A percentile compares a stretch with the other conserved stretches of the same genome.
These are phyloP conservation scores for Ophion slaviceki DNA, from an alignment of 2,888 invertebrate genomes.

Conservation along the genomic window DNA sequence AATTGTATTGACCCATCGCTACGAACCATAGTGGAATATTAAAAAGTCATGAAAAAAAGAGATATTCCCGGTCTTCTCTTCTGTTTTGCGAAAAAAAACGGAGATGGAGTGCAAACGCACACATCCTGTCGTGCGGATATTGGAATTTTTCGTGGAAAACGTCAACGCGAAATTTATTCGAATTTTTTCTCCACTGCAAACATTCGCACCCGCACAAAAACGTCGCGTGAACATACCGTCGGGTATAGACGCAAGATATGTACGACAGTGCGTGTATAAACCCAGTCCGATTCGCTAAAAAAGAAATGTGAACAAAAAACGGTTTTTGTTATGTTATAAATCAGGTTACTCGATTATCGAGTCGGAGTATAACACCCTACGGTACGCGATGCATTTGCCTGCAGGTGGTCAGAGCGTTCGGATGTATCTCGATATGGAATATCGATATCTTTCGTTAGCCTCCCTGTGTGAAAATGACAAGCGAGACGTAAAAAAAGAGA, in stretches of 20 bases:
- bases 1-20: neutral
- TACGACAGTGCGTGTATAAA: too few relatives aligned
- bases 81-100: neutral
- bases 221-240: too few relatives aligned
- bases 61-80: neutral
- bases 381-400: conserved; percentile 36
- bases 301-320: neutral
- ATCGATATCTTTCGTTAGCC: conserved; percentile 61
- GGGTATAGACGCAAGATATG: too few relatives aligned
- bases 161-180: conserved; percentile 57
- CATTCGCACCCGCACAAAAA: conserved; percentile 9
- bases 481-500: neutral
- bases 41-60: neutral
- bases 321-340: conserved; percentile 37
- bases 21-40: neutral
- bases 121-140: conserved; percentile 8
- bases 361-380: conserved; percentile 49
- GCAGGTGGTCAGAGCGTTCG: conserved; percentile 24
- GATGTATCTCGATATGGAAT: conserved; percentile 50
- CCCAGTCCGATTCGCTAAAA: too few relatives aligned
- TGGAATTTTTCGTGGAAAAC: conserved; percentile 55
- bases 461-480: conserved; percentile 7
- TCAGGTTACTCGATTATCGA: conserved; percentile 56
- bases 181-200: conserved; percentile 31
- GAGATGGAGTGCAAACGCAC: neutral